Conservation (phyloP, 1,140 invertebrate species). For the Cecropterus lyciades region DNA sequence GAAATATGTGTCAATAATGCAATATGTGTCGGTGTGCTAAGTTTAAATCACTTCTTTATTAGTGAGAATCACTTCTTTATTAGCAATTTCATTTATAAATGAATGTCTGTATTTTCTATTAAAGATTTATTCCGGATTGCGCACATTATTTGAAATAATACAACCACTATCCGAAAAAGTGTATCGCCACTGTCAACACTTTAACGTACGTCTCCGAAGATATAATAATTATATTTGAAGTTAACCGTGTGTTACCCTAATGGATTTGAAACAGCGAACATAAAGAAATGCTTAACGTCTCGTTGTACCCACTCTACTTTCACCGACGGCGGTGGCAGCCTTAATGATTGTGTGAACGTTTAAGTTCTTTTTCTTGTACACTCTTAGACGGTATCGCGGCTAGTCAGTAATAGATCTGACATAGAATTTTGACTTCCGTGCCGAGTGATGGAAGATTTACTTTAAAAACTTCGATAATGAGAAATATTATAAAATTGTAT, state of each 20-base stretch:
- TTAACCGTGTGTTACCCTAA: conserved; percentile 22
- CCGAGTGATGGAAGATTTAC: neutral
- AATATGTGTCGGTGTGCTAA: too few species aligned
- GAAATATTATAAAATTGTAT: too few species aligned
- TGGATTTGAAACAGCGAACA: conserved; percentile 32
- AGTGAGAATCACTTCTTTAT: too few species aligned
- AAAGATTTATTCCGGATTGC: too few species aligned
- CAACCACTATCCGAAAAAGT: neutral
- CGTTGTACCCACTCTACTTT: conserved; percentile 38
- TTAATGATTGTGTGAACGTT: conserved; percentile 44
- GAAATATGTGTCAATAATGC: too few species aligned
- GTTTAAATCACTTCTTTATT: too few species aligned
- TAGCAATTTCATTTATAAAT: too few species aligned
- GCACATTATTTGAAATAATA: too few species aligned
- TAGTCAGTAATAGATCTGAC: conserved; percentile 17
- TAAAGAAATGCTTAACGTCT: conserved; percentile 39
- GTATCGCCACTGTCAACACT: neutral
- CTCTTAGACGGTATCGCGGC: neutral
- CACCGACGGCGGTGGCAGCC: conserved; percentile 40
- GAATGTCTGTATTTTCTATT: too few species aligned
- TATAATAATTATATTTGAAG: neutral
- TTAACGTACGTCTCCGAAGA: neutral
- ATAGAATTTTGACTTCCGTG: neutral
- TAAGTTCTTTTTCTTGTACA: conserved; percentile 33
- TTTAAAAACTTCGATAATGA: neutral